Evolutionary conservation across 1,140 invertebrate species (phyloP).

Genomic region (Temnothorax curvispinosus): DNA sequence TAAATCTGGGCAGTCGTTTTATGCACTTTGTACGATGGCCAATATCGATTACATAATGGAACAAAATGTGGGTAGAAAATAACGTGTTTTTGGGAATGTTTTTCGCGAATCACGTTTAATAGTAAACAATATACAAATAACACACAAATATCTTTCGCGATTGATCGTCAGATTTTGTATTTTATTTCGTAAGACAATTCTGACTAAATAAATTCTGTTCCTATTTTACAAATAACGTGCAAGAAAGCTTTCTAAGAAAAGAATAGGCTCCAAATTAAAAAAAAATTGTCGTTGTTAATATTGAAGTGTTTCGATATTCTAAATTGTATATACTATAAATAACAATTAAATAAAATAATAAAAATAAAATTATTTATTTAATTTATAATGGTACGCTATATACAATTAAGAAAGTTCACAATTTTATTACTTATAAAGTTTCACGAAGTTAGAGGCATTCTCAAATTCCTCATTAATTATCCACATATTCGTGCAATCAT

Average conservation of each 20-base stretch:
- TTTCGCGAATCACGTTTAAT: background rate
- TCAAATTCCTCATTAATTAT: background rate
- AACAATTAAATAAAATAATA: background rate
- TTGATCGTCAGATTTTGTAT: background rate
- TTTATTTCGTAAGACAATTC: background rate
- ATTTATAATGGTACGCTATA: background rate
- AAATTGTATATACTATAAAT: background rate
- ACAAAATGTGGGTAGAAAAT: background rate
- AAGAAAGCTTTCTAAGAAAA: too few species aligned
- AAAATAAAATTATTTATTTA: too few species aligned
- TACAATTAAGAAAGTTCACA: background rate
- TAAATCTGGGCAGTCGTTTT: slow-evolving; percentile 49
- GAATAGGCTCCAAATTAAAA: background rate
- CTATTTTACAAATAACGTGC: background rate
- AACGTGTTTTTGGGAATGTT: background rate
- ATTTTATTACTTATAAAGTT: background rate
- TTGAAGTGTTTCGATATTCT: background rate
- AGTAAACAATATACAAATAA: background rate
- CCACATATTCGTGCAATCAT: background rate
- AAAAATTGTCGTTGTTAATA: background rate
- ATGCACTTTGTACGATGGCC: slow-evolving; percentile 15
- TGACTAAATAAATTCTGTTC: background rate
- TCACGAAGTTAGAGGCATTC: background rate
- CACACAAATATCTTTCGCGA: background rate
- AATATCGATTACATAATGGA: slow-evolving; percentile 25